These are phyloP conservation scores for Bufotes viridis DNA, from an alignment of 2,797 vertebrate genomes.

Conservation along the genomic window DNA sequence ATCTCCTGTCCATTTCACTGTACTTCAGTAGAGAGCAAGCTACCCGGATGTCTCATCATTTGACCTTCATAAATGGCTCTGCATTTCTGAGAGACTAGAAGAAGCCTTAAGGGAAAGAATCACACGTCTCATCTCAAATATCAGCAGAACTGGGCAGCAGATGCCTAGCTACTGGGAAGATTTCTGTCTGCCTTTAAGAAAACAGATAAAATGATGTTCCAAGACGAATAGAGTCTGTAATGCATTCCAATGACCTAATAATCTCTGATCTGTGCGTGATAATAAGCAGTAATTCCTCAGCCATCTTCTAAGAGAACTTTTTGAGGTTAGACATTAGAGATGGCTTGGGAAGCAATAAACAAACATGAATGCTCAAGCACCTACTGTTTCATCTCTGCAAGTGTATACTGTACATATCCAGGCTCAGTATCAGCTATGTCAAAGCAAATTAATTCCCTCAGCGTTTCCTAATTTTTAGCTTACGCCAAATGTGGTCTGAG, in stretches of 20 bases:
- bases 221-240: slow-evolving; percentile 27
- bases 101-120: slow-evolving; percentile 31
- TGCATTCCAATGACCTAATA: slow-evolving; percentile 58
- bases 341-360: slow-evolving; percentile 18
- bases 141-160: slow-evolving; percentile 17
- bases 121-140: neutral
- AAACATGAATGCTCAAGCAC: slow-evolving; percentile 61
- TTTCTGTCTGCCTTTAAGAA: slow-evolving; percentile 49
- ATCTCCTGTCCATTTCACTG: slow-evolving; percentile 19
- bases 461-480: slow-evolving; percentile 71
- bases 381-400: slow-evolving; percentile 67
- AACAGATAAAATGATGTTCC: slow-evolving; percentile 28
- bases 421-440: slow-evolving; percentile 61
- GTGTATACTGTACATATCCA: slow-evolving; percentile 56
- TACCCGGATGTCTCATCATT: slow-evolving; percentile 46
- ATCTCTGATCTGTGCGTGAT: slow-evolving; percentile 57
- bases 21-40: slow-evolving; percentile 52
- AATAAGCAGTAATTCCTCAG: slow-evolving; percentile 61
- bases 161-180: neutral
- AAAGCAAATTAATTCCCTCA: slow-evolving; percentile 70
- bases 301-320: slow-evolving; percentile 61
- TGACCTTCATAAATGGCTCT: slow-evolving; percentile 56
- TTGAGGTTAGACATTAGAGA: slow-evolving; percentile 30
- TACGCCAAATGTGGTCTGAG: slow-evolving; percentile 62
- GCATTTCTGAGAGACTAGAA: slow-evolving; percentile 44